Conservation (phyloP, 1,140 invertebrate genomes). For the Drosophila chauvacae region DNA sequence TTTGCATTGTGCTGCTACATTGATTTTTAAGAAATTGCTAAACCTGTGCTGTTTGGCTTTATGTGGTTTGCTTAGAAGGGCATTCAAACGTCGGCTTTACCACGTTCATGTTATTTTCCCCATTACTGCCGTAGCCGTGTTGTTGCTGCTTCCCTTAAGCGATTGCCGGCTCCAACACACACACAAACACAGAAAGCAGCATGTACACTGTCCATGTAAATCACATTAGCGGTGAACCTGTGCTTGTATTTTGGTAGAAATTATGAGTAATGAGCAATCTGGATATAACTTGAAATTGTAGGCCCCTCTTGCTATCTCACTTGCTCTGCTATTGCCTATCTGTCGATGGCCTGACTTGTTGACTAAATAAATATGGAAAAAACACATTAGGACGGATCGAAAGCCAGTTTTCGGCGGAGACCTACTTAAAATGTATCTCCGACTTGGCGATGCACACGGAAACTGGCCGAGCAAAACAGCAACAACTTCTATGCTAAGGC, state of each 20-base stretch:
- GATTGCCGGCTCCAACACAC: slow-evolving; percentile 29
- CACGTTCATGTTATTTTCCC: neutral
- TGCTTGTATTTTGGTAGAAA: slow-evolving; percentile 38
- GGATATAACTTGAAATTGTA: slow-evolving; percentile 57
- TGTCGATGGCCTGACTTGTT: slow-evolving; percentile 19
- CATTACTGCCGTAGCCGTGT: neutral
- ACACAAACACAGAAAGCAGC: neutral
- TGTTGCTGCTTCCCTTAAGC: slow-evolving; percentile 26
- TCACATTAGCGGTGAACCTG: slow-evolving; percentile 22
- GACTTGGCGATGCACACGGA: slow-evolving; percentile 48
- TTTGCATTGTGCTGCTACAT: neutral
- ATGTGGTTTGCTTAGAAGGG: neutral
- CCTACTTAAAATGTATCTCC: slow-evolving; percentile 53
- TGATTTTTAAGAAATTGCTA: neutral
- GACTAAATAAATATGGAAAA: slow-evolving; percentile 50
- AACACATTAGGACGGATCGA: slow-evolving; percentile 52
- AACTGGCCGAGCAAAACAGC: slow-evolving; percentile 37
- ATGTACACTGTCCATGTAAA: slow-evolving; percentile 23
- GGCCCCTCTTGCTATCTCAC: neutral
- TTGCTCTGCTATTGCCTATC: slow-evolving; percentile 28
- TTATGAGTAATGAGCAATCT: slow-evolving; percentile 73
- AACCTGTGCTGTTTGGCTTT: neutral
- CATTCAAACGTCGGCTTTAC: neutral
- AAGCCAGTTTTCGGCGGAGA: slow-evolving; percentile 41
- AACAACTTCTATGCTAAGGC: slow-evolving; percentile 8